These are phyloP conservation scores for Phoeniculus purpureus DNA, from an alignment of 2,797 vertebrate species.

Conservation along the genomic window DNA sequence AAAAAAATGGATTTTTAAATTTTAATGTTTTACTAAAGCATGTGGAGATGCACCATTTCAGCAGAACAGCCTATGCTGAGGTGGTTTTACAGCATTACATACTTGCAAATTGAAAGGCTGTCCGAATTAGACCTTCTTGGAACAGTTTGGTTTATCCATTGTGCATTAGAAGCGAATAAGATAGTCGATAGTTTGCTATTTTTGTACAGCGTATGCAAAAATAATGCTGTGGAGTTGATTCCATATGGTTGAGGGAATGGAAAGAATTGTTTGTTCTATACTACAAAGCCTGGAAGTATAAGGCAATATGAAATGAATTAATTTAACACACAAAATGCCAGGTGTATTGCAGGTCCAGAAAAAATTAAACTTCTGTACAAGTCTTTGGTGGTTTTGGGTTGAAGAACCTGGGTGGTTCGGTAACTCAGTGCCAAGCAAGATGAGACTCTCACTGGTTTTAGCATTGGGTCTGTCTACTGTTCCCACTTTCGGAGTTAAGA, in stretches of 20 bases:
- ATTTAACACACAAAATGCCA: not conserved
- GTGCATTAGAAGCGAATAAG: not conserved
- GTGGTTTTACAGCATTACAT: not conserved
- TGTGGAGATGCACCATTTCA: not conserved
- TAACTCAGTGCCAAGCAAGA: not conserved
- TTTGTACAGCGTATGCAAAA: not conserved
- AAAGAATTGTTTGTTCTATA: not conserved
- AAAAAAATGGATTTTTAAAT: not conserved
- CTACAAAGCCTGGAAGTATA: not conserved
- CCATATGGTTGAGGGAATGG: not conserved
- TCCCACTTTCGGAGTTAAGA: not conserved
- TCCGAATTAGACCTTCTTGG: not conserved
- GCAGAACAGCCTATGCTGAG: not conserved
- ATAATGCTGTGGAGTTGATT: not conserved
- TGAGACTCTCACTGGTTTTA: not conserved
- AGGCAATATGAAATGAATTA: not conserved
- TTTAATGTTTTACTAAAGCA: not conserved
- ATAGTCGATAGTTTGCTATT: not conserved
- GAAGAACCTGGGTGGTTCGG: not conserved
- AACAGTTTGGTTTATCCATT: not conserved
- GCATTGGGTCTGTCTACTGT: not conserved
- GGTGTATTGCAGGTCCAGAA: not conserved
- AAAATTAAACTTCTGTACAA: not conserved
- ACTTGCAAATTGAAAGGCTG: not conserved
- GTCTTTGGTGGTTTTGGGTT: not conserved